phyloP scores from a whole-genome alignment of 1,140 invertebrate species.

The Latrodectus geometricus region DNA sequence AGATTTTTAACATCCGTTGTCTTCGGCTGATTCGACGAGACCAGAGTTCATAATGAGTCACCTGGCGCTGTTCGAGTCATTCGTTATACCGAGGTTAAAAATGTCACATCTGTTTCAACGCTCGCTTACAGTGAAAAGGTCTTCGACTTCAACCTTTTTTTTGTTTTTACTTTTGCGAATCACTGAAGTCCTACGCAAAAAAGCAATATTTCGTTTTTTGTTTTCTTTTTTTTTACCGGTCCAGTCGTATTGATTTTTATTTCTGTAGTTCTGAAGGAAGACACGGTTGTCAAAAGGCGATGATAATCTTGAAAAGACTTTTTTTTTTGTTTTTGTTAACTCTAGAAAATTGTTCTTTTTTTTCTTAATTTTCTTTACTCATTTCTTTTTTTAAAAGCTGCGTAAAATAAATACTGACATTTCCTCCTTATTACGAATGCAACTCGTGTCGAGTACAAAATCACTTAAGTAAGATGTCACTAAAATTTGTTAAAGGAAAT shows the following conservation, averaged over 20 bases:
- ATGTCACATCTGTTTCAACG: conserved; percentile 43
- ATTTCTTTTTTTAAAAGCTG: neutral
- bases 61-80: conserved; percentile 21
- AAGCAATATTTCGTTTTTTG: too few species aligned
- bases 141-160: conserved; percentile 14
- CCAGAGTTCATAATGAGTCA: conserved; percentile 50
- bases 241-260: neutral
- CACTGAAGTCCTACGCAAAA: neutral
- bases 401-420: neutral
- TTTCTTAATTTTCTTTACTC: too few species aligned
- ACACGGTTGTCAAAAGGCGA: neutral
- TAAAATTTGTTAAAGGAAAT: too few species aligned
- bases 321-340: neutral
- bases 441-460: neutral
- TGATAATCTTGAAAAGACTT: neutral
- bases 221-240: too few species aligned
- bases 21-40: conserved; percentile 32
- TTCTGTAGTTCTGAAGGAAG: neutral
- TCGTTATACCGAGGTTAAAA: conserved; percentile 43
- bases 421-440: neutral
- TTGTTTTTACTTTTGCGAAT: neutral
- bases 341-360: too few species aligned
- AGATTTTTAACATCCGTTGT: conserved; percentile 55
- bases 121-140: neutral
- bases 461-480: neutral